A percentile compares a stretch with the other conserved stretches of the same genome.
These are phyloP conservation scores for Pachypsylla venusta DNA, from an alignment of 1,140 invertebrate species.

Conservation along the genomic window DNA sequence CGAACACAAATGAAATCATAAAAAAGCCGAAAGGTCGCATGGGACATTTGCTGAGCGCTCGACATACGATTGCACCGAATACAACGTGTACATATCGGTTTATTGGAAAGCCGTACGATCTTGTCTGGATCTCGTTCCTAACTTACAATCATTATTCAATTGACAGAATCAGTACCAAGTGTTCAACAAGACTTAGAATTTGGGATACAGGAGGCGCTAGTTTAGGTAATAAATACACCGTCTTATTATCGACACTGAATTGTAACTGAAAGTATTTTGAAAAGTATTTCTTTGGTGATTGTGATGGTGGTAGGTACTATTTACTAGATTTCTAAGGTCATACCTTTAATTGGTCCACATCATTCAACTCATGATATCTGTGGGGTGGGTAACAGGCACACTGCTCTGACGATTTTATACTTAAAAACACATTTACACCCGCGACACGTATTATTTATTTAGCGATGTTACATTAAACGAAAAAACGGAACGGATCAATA, in stretches of 20 bases:
- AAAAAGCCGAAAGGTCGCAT: constrained; percentile 33
- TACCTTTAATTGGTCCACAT: too few species aligned
- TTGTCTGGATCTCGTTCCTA: constrained; percentile 75
- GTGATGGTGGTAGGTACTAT: too few species aligned
- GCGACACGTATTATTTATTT: too few species aligned
- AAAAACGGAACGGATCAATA: too few species aligned
- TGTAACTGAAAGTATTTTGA: too few species aligned
- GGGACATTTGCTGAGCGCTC: constrained; percentile 54
- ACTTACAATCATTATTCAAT: constrained; percentile 49
- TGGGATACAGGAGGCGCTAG: constrained; percentile 38
- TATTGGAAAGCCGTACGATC: constrained; percentile 54
- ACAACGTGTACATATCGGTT: constrained; percentile 76
- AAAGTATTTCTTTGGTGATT: too few species aligned
- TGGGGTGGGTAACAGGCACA: too few species aligned
- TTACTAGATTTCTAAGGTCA: too few species aligned
- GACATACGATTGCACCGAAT: constrained; percentile 67
- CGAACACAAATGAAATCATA: constrained; percentile 25
- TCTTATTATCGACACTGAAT: constrained; percentile 15
- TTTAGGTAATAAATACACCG: constrained; percentile 19
- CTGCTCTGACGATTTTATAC: too few species aligned
- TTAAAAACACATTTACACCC: too few species aligned
- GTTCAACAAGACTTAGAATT: constrained; percentile 42
- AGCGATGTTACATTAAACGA: too few species aligned
- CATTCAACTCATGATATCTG: too few species aligned
- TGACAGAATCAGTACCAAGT: constrained; percentile 18